Evolutionary conservation across 2,888 invertebrate species (phyloP).

Genomic region (Conops quadrifasciatus): DNA sequence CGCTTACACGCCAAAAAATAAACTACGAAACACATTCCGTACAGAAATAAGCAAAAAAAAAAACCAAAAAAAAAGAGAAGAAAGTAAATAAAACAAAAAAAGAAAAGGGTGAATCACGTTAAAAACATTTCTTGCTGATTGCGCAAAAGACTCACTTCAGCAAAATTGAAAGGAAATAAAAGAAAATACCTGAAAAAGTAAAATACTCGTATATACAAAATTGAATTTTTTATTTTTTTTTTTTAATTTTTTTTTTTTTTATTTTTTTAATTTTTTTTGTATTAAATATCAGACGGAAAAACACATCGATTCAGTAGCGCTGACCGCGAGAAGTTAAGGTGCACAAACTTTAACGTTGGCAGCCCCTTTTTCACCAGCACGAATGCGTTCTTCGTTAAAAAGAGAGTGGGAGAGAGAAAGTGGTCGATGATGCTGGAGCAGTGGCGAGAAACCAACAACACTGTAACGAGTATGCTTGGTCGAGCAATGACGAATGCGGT

Average conservation of each 20-base stretch:
- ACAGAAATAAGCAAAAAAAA: neutral
- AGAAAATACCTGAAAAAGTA: neutral
- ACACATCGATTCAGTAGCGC: conserved; percentile 24
- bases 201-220: neutral
- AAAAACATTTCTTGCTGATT: conserved; percentile 12
- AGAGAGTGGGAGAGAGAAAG: neutral
- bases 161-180: conserved; percentile 12
- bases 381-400: neutral
- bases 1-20: neutral
- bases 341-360: conserved; percentile 19
- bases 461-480: neutral
- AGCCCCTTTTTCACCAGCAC: neutral
- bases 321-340: conserved; percentile 27
- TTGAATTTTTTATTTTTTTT: conserved; percentile 4
- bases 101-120: neutral
- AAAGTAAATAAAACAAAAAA: neutral
- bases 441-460: neutral
- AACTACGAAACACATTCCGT: neutral
- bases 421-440: neutral
- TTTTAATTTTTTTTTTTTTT: conserved; percentile 3
- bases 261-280: neutral
- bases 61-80: neutral
- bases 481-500: neutral
- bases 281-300: neutral
- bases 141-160: conserved; percentile 11